Conservation (phyloP, 1,140 invertebrate species). For the Drosophila biarmipes region DNA sequence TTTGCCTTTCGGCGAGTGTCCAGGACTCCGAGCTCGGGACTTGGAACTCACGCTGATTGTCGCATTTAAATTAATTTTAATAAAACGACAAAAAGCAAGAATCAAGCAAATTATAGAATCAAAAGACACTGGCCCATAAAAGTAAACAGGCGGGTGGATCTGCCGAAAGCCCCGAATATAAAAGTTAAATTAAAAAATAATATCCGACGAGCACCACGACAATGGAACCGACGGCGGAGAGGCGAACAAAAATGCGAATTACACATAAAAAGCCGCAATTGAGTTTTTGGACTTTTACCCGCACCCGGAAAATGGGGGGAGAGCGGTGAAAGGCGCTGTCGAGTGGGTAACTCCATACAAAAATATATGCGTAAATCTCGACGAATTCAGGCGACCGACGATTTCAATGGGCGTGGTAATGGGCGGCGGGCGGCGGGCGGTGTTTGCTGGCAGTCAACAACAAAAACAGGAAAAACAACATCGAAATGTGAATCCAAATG, state of each 20-base stretch:
- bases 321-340: constrained; percentile 4
- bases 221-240: constrained; percentile 32
- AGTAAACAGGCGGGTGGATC: constrained; percentile 57
- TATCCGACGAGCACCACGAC: constrained; percentile 55
- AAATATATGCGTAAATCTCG: constrained; percentile 78
- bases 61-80: constrained; percentile 79
- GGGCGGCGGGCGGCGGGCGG: not conserved
- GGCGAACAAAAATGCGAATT: constrained; percentile 66
- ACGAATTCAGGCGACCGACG: constrained; percentile 62
- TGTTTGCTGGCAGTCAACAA: not conserved
- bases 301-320: not conserved
- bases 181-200: constrained; percentile 82
- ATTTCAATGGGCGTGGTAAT: constrained; percentile 43
- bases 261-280: constrained; percentile 82
- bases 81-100: constrained; percentile 60
- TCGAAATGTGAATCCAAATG: constrained; percentile 63
- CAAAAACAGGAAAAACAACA: constrained; percentile 15
- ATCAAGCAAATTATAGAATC: constrained; percentile 66
- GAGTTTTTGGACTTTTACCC: constrained; percentile 66
- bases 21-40: constrained; percentile 11
- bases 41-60: constrained; percentile 36
- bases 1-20: constrained; percentile 16
- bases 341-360: constrained; percentile 35
- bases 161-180: constrained; percentile 65
- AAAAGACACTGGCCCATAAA: constrained; percentile 67